phyloP scores from a whole-genome alignment of 2,113 vertebrate species.

The Lucifuga dentata region DNA sequence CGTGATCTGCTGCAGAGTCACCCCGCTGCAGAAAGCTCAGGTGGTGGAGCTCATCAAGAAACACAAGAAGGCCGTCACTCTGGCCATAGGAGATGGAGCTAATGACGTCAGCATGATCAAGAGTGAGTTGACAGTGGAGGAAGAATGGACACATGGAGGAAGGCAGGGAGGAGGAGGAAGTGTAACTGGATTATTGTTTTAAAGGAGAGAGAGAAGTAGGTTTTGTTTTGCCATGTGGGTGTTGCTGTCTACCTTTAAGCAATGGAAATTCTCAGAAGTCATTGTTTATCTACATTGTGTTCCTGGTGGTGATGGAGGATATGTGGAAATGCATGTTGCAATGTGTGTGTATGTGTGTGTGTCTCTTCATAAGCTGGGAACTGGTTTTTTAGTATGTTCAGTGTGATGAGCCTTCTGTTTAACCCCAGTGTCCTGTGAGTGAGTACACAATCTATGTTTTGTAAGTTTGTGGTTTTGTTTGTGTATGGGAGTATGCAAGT shows the following conservation, averaged over 20 bases:
- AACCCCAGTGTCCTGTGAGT: slow-evolving; percentile 1
- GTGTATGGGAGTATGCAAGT: neutral
- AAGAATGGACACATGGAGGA: neutral
- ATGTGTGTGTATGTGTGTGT: too few relatives aligned
- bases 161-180: neutral
- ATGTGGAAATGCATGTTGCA: slow-evolving; percentile 51
- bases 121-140: slow-evolving; percentile 82
- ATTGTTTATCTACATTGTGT: slow-evolving; percentile 33
- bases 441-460: slow-evolving; percentile 29
- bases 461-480: slow-evolving; percentile 35
- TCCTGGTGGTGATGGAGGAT: neutral
- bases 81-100: slow-evolving; percentile 94
- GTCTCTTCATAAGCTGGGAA: slow-evolving; percentile 30
- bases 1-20: slow-evolving; percentile 95
- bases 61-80: slow-evolving; percentile 92
- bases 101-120: slow-evolving; percentile 99
- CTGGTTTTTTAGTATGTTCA: slow-evolving; percentile 5
- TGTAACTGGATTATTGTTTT: slow-evolving; percentile 1
- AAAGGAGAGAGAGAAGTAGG: slow-evolving; percentile 32
- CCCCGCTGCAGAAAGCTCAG: slow-evolving; percentile 94
- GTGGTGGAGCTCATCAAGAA: slow-evolving; percentile 97
- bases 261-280: slow-evolving; percentile 42
- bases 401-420: neutral
- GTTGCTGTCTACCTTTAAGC: slow-evolving; percentile 8
- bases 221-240: neutral